Base-by-base conservation (phyloP, 2,797 vertebrate species). In the Morelia viridis region DNA sequence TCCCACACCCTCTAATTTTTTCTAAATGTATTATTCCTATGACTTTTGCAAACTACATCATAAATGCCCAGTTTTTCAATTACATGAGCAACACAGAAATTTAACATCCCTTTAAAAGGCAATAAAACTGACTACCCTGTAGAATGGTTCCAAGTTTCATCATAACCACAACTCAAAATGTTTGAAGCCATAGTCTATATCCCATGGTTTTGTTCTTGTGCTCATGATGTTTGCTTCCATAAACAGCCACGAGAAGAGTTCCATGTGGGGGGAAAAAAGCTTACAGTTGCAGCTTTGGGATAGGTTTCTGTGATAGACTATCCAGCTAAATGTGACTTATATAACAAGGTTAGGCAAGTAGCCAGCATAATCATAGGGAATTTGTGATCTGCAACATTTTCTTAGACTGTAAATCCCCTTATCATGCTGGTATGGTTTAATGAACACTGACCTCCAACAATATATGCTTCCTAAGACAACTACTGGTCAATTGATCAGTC, bases 121-220 rank as follows among this genome's bases (percentile, higher is more conserved):
- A 85, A 58, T 84, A 87, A 91, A 85, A 86, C 92, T 94, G 90
- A 91, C 65, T 0, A 91, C n/a, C 94, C 2, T 0, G 86, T 94
- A 95, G 92, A 95, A 93, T 76, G 0, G 31, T 93, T 94, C 94
- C 93, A 91, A 93, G 95, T 95, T 96, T 95, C 94, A 95, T 91
- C 13, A 6, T 65, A 92, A 84, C 60, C n/a, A 57, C 83, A 94
- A 94, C 94, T 94, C 93, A 89, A 71, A 92, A 92, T n/a, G 46
- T 61, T 60, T 83, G 68, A 92, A 90, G 91, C 91, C 0, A 41
- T 93, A 93, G 93, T 96, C 94, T 95, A 95, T 97, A 91, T 94
- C 93, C 50, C 56, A 68, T 7, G 0, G 84, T 92, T 96, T 97
- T 94, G 94, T 94, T 94, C 93, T 94, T 93, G 94, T 76, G 92